A percentile compares a stretch with the other conserved stretches of the same genome.
phyloP scores from a whole-genome alignment of 2,113 vertebrate species.

The Crypturellus undulatus region DNA sequence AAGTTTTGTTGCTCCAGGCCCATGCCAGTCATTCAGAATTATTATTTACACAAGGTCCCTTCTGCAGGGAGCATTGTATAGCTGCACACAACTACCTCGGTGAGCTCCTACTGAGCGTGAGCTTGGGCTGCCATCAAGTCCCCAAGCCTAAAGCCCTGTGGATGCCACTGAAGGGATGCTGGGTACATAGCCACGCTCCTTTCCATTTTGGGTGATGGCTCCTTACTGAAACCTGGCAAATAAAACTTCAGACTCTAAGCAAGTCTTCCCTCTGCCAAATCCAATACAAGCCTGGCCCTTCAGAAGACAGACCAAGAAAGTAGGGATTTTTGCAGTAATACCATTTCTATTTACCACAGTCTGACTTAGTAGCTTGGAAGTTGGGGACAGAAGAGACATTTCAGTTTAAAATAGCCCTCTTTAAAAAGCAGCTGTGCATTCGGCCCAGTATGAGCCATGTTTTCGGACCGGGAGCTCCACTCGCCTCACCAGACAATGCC shows the following conservation, averaged over 20 bases:
- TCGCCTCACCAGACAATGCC: not conserved
- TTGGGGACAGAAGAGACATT: not conserved
- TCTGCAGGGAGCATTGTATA: conserved; percentile 11
- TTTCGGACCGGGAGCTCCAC: not conserved
- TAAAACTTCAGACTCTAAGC: not conserved
- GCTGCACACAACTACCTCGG: not conserved
- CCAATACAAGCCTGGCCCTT: not conserved
- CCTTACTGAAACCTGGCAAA: conserved; percentile 24
- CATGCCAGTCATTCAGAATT: conserved; percentile 51
- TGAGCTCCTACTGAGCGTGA: not conserved
- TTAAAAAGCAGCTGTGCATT: not conserved
- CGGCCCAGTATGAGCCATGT: not conserved
- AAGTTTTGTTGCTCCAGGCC: conserved; percentile 47
- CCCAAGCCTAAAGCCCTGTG: not conserved
- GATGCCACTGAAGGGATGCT: not conserved
- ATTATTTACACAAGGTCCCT: conserved; percentile 53
- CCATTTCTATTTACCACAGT: not conserved
- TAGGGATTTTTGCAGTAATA: not conserved
- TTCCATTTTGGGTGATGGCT: not conserved
- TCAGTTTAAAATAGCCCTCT: not conserved
- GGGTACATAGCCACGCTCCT: not conserved
- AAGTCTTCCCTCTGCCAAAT: not conserved
- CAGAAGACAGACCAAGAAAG: not conserved
- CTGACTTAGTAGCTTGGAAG: not conserved
- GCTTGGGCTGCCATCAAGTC: not conserved